Percentiles rank a stretch among this genome's conserved stretches.
Evolutionary conservation across 37 sponge, comb jelly and placozoan genomes (phyloP).

Genomic region (Axinella damicornis): DNA sequence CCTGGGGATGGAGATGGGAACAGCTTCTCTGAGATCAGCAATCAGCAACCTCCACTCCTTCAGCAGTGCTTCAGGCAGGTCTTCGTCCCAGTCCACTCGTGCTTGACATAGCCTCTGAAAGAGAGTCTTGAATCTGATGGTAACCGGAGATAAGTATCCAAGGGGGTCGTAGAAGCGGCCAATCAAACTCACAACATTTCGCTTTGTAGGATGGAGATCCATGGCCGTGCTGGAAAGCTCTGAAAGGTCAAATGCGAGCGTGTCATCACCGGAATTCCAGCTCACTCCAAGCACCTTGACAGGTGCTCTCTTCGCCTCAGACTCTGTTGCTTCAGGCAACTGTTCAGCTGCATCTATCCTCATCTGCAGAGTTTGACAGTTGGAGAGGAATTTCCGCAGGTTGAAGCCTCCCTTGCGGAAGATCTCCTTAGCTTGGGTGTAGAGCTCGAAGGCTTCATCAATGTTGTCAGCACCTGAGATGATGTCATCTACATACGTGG

Average conservation of each 20-base stretch:
- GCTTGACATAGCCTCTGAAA: conserved; percentile 30
- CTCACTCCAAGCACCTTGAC: conserved; percentile 33
- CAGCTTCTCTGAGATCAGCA: conserved; percentile 9
- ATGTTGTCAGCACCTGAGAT: conserved; percentile 33
- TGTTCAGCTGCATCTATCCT: conserved; percentile 6
- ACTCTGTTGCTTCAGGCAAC: background rate
- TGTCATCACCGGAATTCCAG: conserved; percentile 22
- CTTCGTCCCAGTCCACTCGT: conserved; percentile 24
- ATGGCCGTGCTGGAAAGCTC: background rate
- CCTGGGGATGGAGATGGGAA: conserved; percentile 13
- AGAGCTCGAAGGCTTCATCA: conserved; percentile 21
- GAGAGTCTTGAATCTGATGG: conserved; percentile 35
- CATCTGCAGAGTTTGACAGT: background rate
- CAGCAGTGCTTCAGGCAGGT: background rate
- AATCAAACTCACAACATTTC: conserved; percentile 38
- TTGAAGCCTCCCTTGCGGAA: conserved; percentile 47
- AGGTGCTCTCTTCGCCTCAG: background rate
- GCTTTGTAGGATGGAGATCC: conserved; percentile 28
- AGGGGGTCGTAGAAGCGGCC: conserved; percentile 47
- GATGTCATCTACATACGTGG: too few species aligned
- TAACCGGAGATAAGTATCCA: conserved; percentile 42
- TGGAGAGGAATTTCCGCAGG: conserved; percentile 31
- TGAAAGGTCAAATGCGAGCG: conserved; percentile 29
- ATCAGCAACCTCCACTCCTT: conserved; percentile 9
- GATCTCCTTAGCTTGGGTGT: conserved; percentile 28